A percentile compares a stretch with the other conserved stretches of the same genome.
Conservation (phyloP, 1,140 invertebrate genomes). For the Drosophila saltans region DNA sequence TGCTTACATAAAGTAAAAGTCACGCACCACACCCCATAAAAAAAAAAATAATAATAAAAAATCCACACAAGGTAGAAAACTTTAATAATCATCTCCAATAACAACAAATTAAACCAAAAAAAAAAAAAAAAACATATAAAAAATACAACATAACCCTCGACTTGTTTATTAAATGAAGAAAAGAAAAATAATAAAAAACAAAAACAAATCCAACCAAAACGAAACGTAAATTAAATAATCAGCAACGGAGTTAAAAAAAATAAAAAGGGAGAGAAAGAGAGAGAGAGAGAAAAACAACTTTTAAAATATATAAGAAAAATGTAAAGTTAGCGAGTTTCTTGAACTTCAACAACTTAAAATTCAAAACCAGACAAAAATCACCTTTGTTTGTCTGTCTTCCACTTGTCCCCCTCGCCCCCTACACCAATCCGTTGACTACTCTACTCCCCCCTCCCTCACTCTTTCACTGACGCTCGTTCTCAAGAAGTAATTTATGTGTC, state of each 20-base stretch:
- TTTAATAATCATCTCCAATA: conserved; percentile 36
- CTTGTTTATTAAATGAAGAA: conserved; percentile 13
- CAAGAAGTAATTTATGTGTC: conserved; percentile 36
- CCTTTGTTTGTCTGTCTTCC: conserved; percentile 36
- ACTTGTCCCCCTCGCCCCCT: neutral
- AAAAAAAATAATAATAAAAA: conserved; percentile 12
- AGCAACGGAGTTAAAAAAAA: conserved; percentile 30
- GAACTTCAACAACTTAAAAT: conserved; percentile 47
- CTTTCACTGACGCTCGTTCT: conserved; percentile 18
- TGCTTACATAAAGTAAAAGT: conserved; percentile 32
- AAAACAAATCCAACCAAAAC: conserved; percentile 20
- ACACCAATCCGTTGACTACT: neutral
- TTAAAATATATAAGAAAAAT: neutral
- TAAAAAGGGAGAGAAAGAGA: neutral
- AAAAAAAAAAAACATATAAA: neutral
- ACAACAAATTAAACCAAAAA: neutral
- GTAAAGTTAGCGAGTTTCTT: conserved; percentile 42
- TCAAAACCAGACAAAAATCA: conserved; percentile 46
- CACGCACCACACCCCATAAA: conserved; percentile 4
- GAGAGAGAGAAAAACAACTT: neutral
- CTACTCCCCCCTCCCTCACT: conserved; percentile 22
- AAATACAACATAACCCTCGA: neutral
- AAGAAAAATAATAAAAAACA: neutral
- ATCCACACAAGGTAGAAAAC: conserved; percentile 17
- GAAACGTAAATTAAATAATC: conserved; percentile 47